phyloP scores from a whole-genome alignment of 2,113 vertebrate species.

The Paracanthobrama guichenoti region DNA sequence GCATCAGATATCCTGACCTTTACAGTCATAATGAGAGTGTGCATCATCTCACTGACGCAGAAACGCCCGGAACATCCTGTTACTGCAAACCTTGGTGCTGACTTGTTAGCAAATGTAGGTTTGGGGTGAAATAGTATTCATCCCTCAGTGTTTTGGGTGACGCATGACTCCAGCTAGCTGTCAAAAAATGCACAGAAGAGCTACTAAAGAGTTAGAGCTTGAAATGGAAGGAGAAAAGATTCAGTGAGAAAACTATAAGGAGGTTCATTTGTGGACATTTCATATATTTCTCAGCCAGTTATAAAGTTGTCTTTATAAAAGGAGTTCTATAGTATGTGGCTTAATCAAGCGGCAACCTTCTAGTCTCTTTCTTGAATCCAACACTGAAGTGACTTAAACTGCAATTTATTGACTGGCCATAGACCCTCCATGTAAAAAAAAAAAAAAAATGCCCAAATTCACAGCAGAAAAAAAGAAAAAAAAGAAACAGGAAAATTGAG shows the following conservation, averaged over 20 bases:
- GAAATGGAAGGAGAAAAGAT: background rate
- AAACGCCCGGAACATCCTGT: conserved; percentile 38
- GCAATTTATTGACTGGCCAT: too few relatives aligned
- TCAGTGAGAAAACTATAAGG: background rate
- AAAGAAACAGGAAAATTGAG: too few relatives aligned
- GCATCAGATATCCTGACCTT: conserved; percentile 16
- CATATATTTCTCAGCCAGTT: background rate
- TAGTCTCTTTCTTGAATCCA: too few relatives aligned
- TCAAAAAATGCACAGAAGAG: conserved; percentile 23
- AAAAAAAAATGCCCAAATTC: too few relatives aligned
- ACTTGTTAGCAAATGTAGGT: conserved; percentile 35
- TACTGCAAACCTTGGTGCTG: conserved; percentile 21
- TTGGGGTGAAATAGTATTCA: conserved; percentile 34
- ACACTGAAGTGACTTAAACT: too few relatives aligned
- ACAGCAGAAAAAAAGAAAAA: too few relatives aligned
- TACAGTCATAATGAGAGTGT: conserved; percentile 17
- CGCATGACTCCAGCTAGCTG: conserved; percentile 21
- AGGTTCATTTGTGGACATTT: background rate
- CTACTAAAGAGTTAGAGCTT: conserved; percentile 8
- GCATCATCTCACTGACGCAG: conserved; percentile 31
- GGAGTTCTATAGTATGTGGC: too few relatives aligned
- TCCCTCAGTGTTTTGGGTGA: conserved; percentile 30
- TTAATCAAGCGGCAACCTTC: too few relatives aligned
- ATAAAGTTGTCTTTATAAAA: background rate
- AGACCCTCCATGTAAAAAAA: too few relatives aligned